phyloP scores from a whole-genome alignment of 2,113 vertebrate genomes.

The Naja naja region DNA sequence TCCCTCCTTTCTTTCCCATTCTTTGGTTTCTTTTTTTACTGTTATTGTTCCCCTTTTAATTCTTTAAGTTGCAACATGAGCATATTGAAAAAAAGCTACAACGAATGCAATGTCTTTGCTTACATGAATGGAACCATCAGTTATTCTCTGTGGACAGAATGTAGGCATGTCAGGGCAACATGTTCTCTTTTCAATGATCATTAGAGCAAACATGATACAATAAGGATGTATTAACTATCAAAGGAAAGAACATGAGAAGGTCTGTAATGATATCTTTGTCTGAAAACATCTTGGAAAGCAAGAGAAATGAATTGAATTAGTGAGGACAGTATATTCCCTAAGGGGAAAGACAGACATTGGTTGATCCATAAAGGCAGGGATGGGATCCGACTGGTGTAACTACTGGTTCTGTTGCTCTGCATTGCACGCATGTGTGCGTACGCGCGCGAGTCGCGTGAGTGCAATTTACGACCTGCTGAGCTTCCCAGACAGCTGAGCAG shows the following conservation, averaged over 20 bases:
- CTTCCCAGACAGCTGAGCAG: no score
- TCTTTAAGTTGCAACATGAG: not conserved
- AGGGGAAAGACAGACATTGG: not conserved
- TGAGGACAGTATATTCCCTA: not conserved
- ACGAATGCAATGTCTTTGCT: not conserved
- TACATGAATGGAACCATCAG: not conserved
- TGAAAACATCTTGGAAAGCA: not conserved
- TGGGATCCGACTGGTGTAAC: no score
- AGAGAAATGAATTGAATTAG: not conserved
- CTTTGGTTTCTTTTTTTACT: not conserved
- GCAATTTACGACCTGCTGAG: no score
- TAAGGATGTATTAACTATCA: not conserved
- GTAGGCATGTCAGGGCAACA: no score
- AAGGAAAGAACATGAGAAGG: not conserved
- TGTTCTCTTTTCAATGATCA: not conserved
- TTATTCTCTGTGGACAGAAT: no score
- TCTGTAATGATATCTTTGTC: not conserved
- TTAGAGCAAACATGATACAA: not conserved
- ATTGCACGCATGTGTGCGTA: no score
- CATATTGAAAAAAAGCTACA: not conserved
- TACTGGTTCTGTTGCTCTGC: no score
- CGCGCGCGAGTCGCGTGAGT: no score
- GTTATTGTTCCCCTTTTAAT: not conserved
- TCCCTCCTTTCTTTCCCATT: not conserved
- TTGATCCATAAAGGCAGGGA: not conserved